These are phyloP conservation scores for Coilia nasus DNA, from an alignment of 2,797 vertebrate species.

Conservation along the genomic window DNA sequence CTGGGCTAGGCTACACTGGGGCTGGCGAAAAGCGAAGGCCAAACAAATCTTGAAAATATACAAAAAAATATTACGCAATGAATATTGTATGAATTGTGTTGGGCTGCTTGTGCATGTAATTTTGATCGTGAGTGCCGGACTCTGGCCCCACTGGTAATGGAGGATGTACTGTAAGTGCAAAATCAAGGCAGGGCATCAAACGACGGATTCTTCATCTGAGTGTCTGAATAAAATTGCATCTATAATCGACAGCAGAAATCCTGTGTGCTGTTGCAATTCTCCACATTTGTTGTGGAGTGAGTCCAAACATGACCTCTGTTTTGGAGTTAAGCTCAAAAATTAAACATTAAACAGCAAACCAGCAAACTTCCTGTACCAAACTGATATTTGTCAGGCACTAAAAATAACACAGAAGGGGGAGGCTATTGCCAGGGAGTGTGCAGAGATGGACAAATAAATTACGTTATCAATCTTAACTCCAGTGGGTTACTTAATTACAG, in stretches of 20 bases:
- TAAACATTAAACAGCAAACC: neutral
- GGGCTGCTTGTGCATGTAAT: conserved; percentile 59
- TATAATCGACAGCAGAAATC: neutral
- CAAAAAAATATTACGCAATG: conserved; percentile 61
- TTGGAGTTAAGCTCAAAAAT: neutral
- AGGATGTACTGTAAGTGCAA: neutral
- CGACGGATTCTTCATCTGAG: neutral
- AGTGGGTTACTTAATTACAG: conserved; percentile 60
- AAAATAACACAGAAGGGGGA: neutral
- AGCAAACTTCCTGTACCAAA: neutral
- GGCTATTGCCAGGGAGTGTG: neutral
- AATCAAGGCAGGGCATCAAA: neutral
- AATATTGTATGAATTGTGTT: conserved; percentile 64
- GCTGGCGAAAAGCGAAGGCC: conserved; percentile 66
- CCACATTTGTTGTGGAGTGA: neutral
- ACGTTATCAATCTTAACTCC: conserved; percentile 60
- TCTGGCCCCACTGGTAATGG: neutral
- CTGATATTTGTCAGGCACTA: neutral
- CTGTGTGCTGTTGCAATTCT: neutral
- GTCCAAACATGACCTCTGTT: neutral
- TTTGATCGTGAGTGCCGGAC: conserved; percentile 54
- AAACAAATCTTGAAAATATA: conserved; percentile 67
- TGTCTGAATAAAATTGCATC: neutral
- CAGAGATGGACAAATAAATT: conserved; percentile 58
- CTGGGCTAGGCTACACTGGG: conserved; percentile 63